Conservation (phyloP, 2,113 vertebrate species). For the Cygnus buccinator region DNA sequence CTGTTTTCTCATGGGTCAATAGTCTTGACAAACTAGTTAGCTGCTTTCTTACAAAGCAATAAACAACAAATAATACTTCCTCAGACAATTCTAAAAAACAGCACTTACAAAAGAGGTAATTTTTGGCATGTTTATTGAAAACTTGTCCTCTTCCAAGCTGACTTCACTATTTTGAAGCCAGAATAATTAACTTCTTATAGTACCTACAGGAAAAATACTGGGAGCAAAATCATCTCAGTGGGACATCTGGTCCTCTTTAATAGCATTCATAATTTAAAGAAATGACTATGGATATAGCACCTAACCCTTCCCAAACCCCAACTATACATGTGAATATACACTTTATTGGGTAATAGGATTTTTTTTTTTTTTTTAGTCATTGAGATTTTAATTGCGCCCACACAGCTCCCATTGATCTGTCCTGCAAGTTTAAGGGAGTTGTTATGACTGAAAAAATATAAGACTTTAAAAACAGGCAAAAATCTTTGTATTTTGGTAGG, state of each 20-base stretch:
- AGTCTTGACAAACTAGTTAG: slow-evolving; percentile 41
- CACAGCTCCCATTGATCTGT: background rate
- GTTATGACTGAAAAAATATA: background rate
- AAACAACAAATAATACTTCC: background rate
- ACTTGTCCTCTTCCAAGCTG: background rate
- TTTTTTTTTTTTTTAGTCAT: background rate
- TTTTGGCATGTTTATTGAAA: slow-evolving; percentile 40
- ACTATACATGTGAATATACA: background rate
- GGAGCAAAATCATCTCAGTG: background rate
- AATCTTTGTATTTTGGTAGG: background rate
- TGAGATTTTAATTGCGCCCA: background rate
- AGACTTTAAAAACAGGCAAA: background rate
- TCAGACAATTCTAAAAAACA: background rate
- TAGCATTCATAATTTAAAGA: slow-evolving; percentile 10
- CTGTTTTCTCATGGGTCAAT: background rate
- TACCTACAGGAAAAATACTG: slow-evolving; percentile 20
- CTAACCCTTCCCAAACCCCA: background rate
- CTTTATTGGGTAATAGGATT: background rate
- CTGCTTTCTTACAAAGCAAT: background rate
- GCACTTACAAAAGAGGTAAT: background rate
- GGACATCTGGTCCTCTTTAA: slow-evolving; percentile 30
- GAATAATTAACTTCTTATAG: slow-evolving; percentile 29
- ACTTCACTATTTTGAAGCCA: slow-evolving; percentile 4
- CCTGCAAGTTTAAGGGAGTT: background rate
- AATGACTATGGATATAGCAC: background rate